phyloP scores from a whole-genome alignment of 2,113 vertebrate species.

The Poecile atricapillus region DNA sequence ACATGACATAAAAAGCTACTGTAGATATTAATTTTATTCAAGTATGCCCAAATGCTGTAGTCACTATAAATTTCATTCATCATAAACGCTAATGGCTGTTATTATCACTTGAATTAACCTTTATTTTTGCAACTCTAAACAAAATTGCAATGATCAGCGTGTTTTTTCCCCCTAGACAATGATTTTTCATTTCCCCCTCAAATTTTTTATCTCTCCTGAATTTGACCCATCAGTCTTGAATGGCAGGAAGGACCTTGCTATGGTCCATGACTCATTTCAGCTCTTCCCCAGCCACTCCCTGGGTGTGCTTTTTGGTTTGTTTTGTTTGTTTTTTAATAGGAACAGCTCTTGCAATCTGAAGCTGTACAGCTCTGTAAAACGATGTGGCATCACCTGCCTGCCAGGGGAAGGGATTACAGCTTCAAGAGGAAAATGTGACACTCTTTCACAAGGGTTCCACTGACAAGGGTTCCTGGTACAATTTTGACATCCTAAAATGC shows the following conservation, averaged over 20 bases:
- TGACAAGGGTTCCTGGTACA: background rate
- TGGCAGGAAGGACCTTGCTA: conserved; percentile 66
- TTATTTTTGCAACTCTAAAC: background rate
- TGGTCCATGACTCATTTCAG: conserved; percentile 66
- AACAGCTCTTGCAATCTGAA: conserved; percentile 46
- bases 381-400: background rate
- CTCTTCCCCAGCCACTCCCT: conserved; percentile 57
- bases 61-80: background rate
- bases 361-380: conserved; percentile 16
- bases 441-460: background rate
- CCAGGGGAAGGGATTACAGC: background rate
- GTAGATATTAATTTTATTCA: background rate
- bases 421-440: background rate
- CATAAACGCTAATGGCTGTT: background rate
- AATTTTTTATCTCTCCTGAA: conserved; percentile 58
- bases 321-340: background rate
- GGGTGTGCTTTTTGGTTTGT: conserved; percentile 28
- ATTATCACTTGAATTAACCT: background rate
- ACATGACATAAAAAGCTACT: background rate
- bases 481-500: background rate
- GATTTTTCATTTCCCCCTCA: conserved; percentile 36
- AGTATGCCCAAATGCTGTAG: background rate
- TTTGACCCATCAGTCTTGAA: conserved; percentile 39
- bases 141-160: background rate
- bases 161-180: conserved; percentile 35